Evolutionary conservation across 2,113 vertebrate species (phyloP), one percentile per base, ranked within the genome.

Genomic region (Kryptolebias marmoratus): DNA sequence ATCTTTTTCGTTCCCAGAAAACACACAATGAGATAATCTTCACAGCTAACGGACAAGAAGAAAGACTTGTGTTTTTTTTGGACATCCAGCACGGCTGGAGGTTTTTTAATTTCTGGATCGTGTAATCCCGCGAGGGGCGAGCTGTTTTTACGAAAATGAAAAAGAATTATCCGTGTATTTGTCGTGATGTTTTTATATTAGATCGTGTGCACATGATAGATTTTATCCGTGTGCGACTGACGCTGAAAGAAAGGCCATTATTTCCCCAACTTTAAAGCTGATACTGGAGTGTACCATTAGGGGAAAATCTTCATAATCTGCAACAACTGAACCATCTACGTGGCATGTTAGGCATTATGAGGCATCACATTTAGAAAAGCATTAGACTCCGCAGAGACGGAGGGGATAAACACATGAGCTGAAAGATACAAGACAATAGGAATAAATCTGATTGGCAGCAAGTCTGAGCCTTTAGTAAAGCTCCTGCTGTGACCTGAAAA

Each of bases 401-500:
- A 57, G 66, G 3, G 65, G 62, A 81, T 79, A 68, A 80, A 85
- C 15, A 52, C 59, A 75, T 28, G 83, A 84, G 68, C 70, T 63
- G 42, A 72, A 65, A 77, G 42, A 55, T 11, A 56, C 9, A 10
- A 75, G 68, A 82, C 76, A 76, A 88, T 52, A 63, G 79, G 59
- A 68, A 57, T 50, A 72, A 76, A 79, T 68, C 60, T 81, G 84
- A 85, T 49, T 60, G 79, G 80, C 48, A 47, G 67, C 53, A 9
- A 54, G 71, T 73, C 78, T 82, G 77, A 87, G 82, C 75, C 55
- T 80, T 68, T 76, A 54, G 69, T 69, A 71, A 62, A 79, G 13
- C 42, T 22, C 69, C 68, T 74, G 67, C 73, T 77, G 77, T 77
- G 72, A 82, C 77, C 81, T 60, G 74, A 81, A 82, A 84, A 83